Evolutionary conservation across 2,797 vertebrate species (phyloP).

Genomic region (Lycodopsis pacificus): DNA sequence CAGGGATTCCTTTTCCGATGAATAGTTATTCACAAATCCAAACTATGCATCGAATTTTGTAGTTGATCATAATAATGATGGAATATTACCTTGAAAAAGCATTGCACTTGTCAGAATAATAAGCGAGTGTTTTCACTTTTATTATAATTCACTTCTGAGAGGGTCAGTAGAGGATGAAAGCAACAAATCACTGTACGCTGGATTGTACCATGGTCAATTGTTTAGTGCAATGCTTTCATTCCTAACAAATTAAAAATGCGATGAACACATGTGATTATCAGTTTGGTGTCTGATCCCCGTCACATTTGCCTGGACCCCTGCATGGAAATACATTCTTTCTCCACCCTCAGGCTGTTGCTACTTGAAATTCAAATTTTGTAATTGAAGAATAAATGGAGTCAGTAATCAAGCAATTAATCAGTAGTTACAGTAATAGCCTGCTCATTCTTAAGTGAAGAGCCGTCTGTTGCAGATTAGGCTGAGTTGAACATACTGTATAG

Average conservation of each 20-base stretch:
- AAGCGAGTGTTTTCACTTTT: background rate
- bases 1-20: slow-evolving; percentile 17
- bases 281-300: slow-evolving; percentile 63
- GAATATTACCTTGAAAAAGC: slow-evolving; percentile 20
- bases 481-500: slow-evolving; percentile 28
- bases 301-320: slow-evolving; percentile 51
- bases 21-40: slow-evolving; percentile 29
- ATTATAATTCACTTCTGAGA: background rate
- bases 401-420: slow-evolving; percentile 82
- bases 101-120: slow-evolving; percentile 14
- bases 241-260: slow-evolving; percentile 49
- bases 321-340: slow-evolving; percentile 52
- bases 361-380: slow-evolving; percentile 75
- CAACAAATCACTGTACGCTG: background rate
- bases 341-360: slow-evolving; percentile 60
- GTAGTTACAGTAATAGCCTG: slow-evolving; percentile 75
- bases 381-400: slow-evolving; percentile 80
- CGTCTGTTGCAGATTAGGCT: slow-evolving; percentile 55
- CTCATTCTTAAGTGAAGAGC: slow-evolving; percentile 53
- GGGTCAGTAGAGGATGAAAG: slow-evolving; percentile 15
- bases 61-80: slow-evolving; percentile 18
- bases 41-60: slow-evolving; percentile 24
- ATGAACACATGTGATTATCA: slow-evolving; percentile 50
- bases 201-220: slow-evolving; percentile 24
- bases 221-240: slow-evolving; percentile 50